Base-by-base conservation (phyloP, 2,888 invertebrate genomes). In the Callinectes sapidus region DNA sequence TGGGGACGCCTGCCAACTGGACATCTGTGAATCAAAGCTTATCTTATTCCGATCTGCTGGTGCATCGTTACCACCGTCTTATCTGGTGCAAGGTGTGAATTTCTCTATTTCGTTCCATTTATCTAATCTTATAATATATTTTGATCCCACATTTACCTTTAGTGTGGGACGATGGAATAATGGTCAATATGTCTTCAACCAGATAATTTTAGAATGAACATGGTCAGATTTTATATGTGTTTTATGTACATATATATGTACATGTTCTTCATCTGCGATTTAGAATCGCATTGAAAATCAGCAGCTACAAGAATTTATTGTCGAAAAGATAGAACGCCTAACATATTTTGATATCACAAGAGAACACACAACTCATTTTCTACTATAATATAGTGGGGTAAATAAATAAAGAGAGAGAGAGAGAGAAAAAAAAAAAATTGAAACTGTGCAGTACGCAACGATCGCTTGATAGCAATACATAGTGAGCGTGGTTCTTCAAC, bases 71-170 rank as follows among this genome's bases (percentile, higher is more conserved):
- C n/a, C 81, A 81, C 55, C 32, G 81, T 14, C 61, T 93, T 23
- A 39, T 48, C 32, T 93, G 93, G 93, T 91, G 91, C 66, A 93
- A 93, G 93, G 93, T 91, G 28, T 54, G 89, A 35, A 10, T 8
- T 23, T 55, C 14, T 71, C 28, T 54, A 14, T 28, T 23, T 71
- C 28, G 23, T 71, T n/a, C 28, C 71, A 6, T 8, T 71, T 13
- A 2, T 71, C 0, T 71, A 10, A 71, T 71, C 13, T 61, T 61
- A 1, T 61, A 61, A 61, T 61, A 61, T 16, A 16, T 61, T 61
- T 18, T 61, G 18, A 18, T 18, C 18, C 18, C 16, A 8, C 48
- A 10, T 48, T 61, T 61, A 2, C 61, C 28, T 23, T 71, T n/a
- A 23, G 71, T n/a, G 28, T 28, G n/a, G 10, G 71, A 71, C 28